These are phyloP conservation scores for Pollenia griseotomentosa DNA, from an alignment of 2,888 invertebrate genomes.

Conservation along the genomic window DNA sequence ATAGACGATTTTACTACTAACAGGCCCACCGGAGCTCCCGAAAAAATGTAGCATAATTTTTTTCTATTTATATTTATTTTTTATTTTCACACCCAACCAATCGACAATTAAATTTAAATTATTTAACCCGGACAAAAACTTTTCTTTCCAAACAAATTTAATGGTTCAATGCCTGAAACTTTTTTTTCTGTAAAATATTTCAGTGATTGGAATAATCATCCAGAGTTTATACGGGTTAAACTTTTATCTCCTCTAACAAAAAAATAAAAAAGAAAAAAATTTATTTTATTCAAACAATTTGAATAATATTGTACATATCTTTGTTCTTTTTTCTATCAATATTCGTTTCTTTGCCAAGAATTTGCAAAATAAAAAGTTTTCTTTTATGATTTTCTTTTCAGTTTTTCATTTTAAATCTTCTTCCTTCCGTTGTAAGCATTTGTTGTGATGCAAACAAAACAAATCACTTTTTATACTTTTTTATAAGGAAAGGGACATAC, in stretches of 20 bases:
- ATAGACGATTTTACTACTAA: too few relatives aligned
- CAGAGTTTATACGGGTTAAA: slow-evolving; percentile 59
- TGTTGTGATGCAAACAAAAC: slow-evolving; percentile 61
- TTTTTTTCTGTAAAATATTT: not conserved
- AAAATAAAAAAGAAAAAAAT: not conserved
- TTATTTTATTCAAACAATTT: slow-evolving; percentile 24
- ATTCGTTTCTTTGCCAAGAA: slow-evolving; percentile 56
- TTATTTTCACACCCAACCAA: not conserved
- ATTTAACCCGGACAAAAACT: not conserved
- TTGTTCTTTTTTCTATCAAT: slow-evolving; percentile 26
- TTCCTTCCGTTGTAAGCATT: slow-evolving; percentile 52
- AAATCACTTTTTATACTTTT: slow-evolving; percentile 65
- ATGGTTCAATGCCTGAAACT: slow-evolving; percentile 58
- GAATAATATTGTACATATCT: slow-evolving; percentile 19
- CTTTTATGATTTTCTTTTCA: slow-evolving; percentile 12
- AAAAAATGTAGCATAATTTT: too few relatives aligned
- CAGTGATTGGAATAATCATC: slow-evolving; percentile 52
- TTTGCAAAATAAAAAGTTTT: slow-evolving; percentile 22
- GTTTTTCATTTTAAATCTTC: slow-evolving; percentile 40
- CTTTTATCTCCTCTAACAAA: slow-evolving; percentile 13
- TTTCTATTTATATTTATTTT: too few relatives aligned
- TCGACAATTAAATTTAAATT: not conserved
- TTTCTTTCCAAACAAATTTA: slow-evolving; percentile 35
- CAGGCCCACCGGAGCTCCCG: too few relatives aligned
- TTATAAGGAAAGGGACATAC: not conserved